Conservation (phyloP, 2,888 invertebrate species). For the Yponomeuta malinellus region DNA sequence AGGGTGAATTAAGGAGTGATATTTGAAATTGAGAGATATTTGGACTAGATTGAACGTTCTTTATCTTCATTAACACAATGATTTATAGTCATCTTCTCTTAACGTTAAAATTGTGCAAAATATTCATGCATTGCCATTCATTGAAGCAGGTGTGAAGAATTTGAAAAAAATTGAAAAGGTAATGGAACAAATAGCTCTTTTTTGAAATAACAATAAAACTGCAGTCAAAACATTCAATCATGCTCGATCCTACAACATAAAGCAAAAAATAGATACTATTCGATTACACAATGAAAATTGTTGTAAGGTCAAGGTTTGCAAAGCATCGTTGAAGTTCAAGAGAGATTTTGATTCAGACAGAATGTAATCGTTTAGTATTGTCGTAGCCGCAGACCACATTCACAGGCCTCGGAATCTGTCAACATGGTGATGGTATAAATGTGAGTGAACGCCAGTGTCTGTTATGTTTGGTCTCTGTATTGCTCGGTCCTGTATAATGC, state of each 20-base stretch:
- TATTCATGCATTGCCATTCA: conserved; percentile 56
- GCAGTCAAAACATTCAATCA: conserved; percentile 37
- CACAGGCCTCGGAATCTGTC: conserved; percentile 60
- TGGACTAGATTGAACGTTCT: background rate
- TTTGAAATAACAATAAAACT: conserved; percentile 18
- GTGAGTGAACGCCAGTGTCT: conserved; percentile 71
- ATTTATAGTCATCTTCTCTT: background rate
- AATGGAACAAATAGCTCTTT: background rate
- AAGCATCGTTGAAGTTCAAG: background rate
- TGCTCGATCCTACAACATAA: conserved; percentile 53
- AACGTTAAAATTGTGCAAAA: conserved; percentile 30
- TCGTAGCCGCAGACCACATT: conserved; percentile 45
- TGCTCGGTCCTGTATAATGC: conserved; percentile 57
- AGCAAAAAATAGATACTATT: conserved; percentile 42
- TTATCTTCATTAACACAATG: background rate
- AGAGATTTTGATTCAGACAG: background rate
- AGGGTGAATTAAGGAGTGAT: background rate
- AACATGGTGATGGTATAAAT: conserved; percentile 59
- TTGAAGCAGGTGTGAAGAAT: conserved; percentile 35
- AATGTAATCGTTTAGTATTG: conserved; percentile 49
- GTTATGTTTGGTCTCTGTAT: conserved; percentile 64
- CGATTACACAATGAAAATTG: conserved; percentile 42
- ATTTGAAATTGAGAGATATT: background rate
- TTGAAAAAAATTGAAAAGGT: conserved; percentile 12
- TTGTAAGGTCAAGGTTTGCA: conserved; percentile 3